Evolutionary conservation across 2,113 vertebrate species (phyloP).

Genomic region (Thunnus maccoyii): DNA sequence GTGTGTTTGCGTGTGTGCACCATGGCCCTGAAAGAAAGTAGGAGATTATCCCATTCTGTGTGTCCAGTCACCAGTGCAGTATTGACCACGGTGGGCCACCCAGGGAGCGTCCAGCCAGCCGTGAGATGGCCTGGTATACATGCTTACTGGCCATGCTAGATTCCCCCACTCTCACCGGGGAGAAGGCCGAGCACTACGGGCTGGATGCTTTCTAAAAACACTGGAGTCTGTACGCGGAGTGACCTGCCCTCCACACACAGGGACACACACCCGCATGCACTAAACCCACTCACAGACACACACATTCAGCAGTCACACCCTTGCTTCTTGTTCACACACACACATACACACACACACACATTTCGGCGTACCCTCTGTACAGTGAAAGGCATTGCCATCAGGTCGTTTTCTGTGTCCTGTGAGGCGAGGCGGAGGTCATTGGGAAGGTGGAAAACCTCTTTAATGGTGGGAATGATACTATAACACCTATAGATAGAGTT

Average conservation of each 20-base stretch:
- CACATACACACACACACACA: constrained; percentile 29
- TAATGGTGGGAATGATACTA: constrained; percentile 82
- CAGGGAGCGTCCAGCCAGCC: constrained; percentile 85
- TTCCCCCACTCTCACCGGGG: constrained; percentile 81
- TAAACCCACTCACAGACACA: not conserved
- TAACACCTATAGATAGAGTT: constrained; percentile 82
- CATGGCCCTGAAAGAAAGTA: constrained; percentile 78
- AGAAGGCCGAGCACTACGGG: constrained; percentile 71
- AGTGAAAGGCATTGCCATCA: constrained; percentile 72
- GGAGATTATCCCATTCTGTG: constrained; percentile 86
- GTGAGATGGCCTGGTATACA: constrained; percentile 87
- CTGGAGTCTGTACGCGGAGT: constrained; percentile 62
- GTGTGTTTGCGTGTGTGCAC: constrained; percentile 57
- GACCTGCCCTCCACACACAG: constrained; percentile 51
- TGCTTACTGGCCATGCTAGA: constrained; percentile 85
- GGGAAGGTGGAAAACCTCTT: constrained; percentile 81
- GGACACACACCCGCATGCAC: not conserved
- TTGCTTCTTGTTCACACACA: not conserved
- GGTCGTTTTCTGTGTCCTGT: constrained; percentile 79
- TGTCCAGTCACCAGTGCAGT: constrained; percentile 82
- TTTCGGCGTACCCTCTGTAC: constrained; percentile 44
- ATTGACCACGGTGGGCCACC: constrained; percentile 86
- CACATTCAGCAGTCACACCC: not conserved
- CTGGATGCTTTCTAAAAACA: constrained; percentile 67
- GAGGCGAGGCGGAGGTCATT: constrained; percentile 79